These are phyloP conservation scores for Meteorus sp. DNA, from an alignment of 1,140 invertebrate genomes.

Conservation along the genomic window DNA sequence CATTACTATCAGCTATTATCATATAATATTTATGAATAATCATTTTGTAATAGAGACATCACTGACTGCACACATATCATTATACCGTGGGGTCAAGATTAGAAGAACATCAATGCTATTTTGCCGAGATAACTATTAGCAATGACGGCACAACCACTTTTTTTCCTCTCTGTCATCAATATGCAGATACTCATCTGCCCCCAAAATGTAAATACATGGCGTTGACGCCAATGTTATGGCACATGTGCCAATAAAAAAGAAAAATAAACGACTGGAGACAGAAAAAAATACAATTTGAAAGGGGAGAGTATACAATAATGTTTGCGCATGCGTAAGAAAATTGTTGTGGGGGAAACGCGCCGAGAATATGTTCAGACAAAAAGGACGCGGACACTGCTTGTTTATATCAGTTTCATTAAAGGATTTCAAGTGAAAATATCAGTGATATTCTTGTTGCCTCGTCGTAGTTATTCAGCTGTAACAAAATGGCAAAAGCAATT, in stretches of 20 bases:
- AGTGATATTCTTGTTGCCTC: not conserved
- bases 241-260: too few species aligned
- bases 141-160: not conserved
- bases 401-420: conserved; percentile 27
- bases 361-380: conserved; percentile 30
- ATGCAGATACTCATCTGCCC: too few species aligned
- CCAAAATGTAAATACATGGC: not conserved
- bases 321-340: conserved; percentile 25
- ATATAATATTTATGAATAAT: not conserved
- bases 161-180: not conserved
- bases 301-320: not conserved
- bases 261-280: not conserved
- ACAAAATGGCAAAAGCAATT: conserved; percentile 37
- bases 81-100: conserved; percentile 3
- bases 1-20: not conserved
- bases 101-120: conserved; percentile 16
- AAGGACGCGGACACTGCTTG: conserved; percentile 27
- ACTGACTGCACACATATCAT: not conserved
- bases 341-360: conserved; percentile 20
- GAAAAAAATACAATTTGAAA: not conserved
- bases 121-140: not conserved
- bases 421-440: not conserved
- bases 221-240: conserved; percentile 14
- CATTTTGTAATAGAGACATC: not conserved
- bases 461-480: not conserved